phyloP scores from a whole-genome alignment of 2,888 invertebrate species.

The Ypsolopha sequella region DNA sequence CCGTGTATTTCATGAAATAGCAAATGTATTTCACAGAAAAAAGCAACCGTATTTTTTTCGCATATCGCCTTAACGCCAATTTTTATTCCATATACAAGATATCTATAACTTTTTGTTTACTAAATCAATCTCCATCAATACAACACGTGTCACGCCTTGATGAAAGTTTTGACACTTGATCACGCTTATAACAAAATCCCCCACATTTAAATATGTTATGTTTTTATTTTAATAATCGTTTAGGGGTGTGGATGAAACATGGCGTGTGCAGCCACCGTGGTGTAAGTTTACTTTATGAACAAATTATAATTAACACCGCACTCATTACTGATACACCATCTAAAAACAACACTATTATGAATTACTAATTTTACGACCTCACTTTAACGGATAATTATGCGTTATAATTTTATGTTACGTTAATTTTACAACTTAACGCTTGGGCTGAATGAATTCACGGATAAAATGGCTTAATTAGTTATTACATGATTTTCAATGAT shows the following conservation, averaged over 20 bases:
- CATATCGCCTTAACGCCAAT: too few relatives aligned
- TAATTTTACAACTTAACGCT: conserved; percentile 45
- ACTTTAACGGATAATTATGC: conserved; percentile 47
- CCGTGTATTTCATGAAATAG: too few relatives aligned
- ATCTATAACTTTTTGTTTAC: too few relatives aligned
- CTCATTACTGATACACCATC: conserved; percentile 46
- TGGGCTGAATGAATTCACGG: conserved; percentile 10
- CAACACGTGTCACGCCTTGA: too few relatives aligned
- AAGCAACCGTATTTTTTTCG: too few relatives aligned
- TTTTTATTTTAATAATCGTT: conserved; percentile 5
- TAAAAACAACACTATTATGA: conserved; percentile 61
- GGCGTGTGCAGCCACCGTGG: conserved; percentile 36
- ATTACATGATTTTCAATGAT: neutral
- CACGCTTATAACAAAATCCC: neutral
- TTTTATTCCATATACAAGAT: too few relatives aligned
- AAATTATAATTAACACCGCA: conserved; percentile 48
- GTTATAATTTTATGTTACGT: conserved; percentile 49
- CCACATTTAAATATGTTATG: neutral
- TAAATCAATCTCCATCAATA: too few relatives aligned
- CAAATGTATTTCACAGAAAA: too few relatives aligned
- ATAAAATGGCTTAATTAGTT: neutral
- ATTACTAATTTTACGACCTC: conserved; percentile 55
- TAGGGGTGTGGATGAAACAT: neutral
- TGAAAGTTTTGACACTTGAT: neutral
- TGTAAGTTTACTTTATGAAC: conserved; percentile 45